phyloP scores from a whole-genome alignment of 2,888 invertebrate genomes.

The Ceratothoa steindachneri region DNA sequence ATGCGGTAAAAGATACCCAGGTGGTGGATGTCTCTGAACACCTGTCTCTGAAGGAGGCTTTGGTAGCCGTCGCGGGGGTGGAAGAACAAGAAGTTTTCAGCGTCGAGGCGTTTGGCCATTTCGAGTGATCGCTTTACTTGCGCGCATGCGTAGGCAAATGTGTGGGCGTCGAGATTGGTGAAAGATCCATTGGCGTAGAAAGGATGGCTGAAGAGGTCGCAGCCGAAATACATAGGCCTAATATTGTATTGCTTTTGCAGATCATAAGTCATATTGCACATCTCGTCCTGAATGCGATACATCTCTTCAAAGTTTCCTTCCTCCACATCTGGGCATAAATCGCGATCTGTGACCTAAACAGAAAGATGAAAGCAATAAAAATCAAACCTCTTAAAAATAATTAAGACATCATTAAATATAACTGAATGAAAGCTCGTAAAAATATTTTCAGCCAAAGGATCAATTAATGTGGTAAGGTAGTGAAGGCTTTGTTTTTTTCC shows the following conservation, averaged over 20 bases:
- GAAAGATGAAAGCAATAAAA: neutral
- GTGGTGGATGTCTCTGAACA: slow-evolving; percentile 40
- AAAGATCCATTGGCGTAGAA: slow-evolving; percentile 49
- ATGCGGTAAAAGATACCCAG: slow-evolving; percentile 44
- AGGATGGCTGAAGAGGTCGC: slow-evolving; percentile 54
- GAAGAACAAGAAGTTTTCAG: slow-evolving; percentile 47
- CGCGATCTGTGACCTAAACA: slow-evolving; percentile 51
- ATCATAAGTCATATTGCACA: slow-evolving; percentile 51
- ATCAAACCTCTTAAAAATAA: neutral
- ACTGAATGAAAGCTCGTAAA: neutral
- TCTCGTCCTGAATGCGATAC: slow-evolving; percentile 53
- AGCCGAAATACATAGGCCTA: slow-evolving; percentile 55
- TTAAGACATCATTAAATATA: neutral
- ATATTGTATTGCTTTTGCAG: slow-evolving; percentile 54
- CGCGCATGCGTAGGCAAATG: slow-evolving; percentile 43
- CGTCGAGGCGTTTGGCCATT: slow-evolving; percentile 36
- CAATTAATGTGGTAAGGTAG: too few species aligned
- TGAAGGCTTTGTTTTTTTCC: too few species aligned
- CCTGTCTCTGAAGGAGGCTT: slow-evolving; percentile 42
- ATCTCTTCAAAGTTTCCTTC: slow-evolving; percentile 53
- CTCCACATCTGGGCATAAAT: slow-evolving; percentile 54
- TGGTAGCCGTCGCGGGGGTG: slow-evolving; percentile 45
- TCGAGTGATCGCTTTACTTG: slow-evolving; percentile 40
- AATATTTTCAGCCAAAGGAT: too few species aligned
- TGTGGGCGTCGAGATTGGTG: slow-evolving; percentile 39